Evolutionary conservation across 2,113 vertebrate genomes (phyloP).

Genomic region (Toxotes jaculatrix): DNA sequence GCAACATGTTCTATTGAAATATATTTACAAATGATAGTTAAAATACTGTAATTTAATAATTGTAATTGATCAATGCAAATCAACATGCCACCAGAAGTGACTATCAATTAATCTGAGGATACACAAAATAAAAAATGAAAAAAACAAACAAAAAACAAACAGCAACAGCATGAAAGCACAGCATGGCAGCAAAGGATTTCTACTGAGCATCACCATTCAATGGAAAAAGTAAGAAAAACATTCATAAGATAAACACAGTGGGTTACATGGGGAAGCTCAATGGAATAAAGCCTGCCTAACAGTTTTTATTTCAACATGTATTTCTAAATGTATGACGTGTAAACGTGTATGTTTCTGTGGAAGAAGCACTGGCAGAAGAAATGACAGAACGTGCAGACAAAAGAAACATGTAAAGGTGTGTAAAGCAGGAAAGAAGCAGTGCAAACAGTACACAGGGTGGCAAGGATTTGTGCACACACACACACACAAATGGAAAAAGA

Average conservation of each 20-base stretch:
- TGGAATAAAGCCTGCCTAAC: not conserved
- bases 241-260: conserved; percentile 35
- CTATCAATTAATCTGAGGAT: conserved; percentile 10
- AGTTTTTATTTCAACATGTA: conserved; percentile 7
- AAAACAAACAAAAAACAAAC: not conserved
- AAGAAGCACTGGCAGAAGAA: conserved; percentile 34
- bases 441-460: conserved; percentile 34
- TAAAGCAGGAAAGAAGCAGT: conserved; percentile 13
- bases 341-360: conserved; percentile 19
- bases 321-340: conserved; percentile 9
- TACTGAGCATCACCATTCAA: conserved; percentile 17
- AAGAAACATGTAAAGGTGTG: conserved; percentile 11
- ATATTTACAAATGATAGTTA: not conserved
- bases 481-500: conserved; percentile 20
- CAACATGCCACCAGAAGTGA: conserved; percentile 22
- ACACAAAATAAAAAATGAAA: not conserved
- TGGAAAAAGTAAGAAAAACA: conserved; percentile 19
- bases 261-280: conserved; percentile 21
- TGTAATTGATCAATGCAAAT: conserved; percentile 14
- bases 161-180: conserved; percentile 39
- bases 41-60: not conserved
- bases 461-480: conserved; percentile 28
- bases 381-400: conserved; percentile 55
- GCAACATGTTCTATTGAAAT: conserved; percentile 1
- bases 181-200: conserved; percentile 34